These are phyloP conservation scores for Xylophagus ater DNA, from an alignment of 2,888 invertebrate species.

Conservation along the genomic window DNA sequence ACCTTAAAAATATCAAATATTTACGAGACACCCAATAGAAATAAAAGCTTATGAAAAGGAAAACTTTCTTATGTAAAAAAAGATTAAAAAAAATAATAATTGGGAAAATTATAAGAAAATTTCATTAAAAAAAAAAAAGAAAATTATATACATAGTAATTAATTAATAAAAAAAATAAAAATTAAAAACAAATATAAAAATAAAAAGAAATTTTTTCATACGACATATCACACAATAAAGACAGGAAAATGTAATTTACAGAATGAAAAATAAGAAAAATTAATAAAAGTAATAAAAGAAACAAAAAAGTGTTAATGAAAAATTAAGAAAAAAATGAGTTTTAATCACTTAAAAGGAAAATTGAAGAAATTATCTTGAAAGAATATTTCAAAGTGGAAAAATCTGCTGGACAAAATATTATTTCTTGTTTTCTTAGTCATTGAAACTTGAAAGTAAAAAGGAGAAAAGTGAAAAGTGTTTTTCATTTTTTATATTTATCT, in stretches of 20 bases:
- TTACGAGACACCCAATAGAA: too few relatives aligned
- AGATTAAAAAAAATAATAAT: not conserved
- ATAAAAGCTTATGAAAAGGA: not conserved
- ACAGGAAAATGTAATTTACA: constrained; percentile 19
- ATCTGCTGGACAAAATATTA: too few relatives aligned
- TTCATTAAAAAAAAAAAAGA: not conserved
- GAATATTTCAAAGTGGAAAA: too few relatives aligned
- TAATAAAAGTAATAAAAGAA: not conserved
- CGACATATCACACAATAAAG: constrained; percentile 15
- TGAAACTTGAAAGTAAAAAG: too few relatives aligned
- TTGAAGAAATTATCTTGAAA: too few relatives aligned
- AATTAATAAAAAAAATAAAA: not conserved
- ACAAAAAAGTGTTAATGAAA: constrained; percentile 4
- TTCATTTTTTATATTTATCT: too few relatives aligned
- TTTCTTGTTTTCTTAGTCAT: too few relatives aligned
- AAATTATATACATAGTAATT: not conserved
- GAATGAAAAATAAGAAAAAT: constrained; percentile 4
- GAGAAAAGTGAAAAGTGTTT: too few relatives aligned
- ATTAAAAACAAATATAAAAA: constrained; percentile 9
- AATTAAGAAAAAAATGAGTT: too few relatives aligned
- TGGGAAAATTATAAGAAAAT: not conserved
- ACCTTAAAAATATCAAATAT: too few relatives aligned
- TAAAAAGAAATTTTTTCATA: constrained; percentile 15
- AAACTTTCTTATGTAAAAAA: not conserved
- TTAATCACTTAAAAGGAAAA: too few relatives aligned